These are phyloP conservation scores for Microctonus hyperodae DNA, from an alignment of 2,888 invertebrate species.

Conservation along the genomic window DNA sequence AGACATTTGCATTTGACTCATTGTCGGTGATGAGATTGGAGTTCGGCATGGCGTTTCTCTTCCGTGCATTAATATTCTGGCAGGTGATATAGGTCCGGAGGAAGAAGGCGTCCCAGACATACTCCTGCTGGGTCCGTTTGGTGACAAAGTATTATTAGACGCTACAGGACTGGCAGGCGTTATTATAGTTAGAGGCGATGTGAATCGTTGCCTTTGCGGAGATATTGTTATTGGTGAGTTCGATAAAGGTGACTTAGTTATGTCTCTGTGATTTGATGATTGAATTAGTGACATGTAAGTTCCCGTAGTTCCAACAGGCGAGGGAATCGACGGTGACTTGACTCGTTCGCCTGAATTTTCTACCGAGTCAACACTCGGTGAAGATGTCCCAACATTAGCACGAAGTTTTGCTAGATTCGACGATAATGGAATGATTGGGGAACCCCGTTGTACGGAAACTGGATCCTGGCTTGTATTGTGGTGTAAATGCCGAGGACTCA, in stretches of 20 bases:
- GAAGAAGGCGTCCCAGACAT: conserved; percentile 22
- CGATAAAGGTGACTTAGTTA: conserved; percentile 29
- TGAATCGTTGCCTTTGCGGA: conserved; percentile 37
- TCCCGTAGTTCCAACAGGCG: conserved; percentile 28
- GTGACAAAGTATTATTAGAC: conserved; percentile 16
- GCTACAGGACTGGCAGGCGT: conserved; percentile 31
- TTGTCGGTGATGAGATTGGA: conserved; percentile 36
- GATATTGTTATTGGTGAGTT: conserved; percentile 31
- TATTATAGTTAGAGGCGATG: conserved; percentile 44
- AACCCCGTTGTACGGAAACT: conserved; percentile 35
- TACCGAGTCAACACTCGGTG: conserved; percentile 26
- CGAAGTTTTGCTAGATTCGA: conserved; percentile 42
- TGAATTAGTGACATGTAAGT: conserved; percentile 31
- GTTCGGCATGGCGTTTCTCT: conserved; percentile 28
- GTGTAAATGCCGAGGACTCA: conserved; percentile 24
- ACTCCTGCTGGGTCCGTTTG: conserved; percentile 17
- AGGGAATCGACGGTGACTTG: conserved; percentile 26
- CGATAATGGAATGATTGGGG: conserved; percentile 46
- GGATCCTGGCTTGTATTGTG: conserved; percentile 32
- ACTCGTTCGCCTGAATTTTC: conserved; percentile 7
- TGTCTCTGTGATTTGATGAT: conserved; percentile 28
- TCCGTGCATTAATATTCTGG: conserved; percentile 26
- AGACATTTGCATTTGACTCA: conserved; percentile 29
- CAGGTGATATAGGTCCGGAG: conserved; percentile 24
- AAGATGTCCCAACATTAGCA: conserved; percentile 38